Base-by-base conservation (phyloP, 2,888 invertebrate genomes). In the Sinodicranocentrus sp. region DNA sequence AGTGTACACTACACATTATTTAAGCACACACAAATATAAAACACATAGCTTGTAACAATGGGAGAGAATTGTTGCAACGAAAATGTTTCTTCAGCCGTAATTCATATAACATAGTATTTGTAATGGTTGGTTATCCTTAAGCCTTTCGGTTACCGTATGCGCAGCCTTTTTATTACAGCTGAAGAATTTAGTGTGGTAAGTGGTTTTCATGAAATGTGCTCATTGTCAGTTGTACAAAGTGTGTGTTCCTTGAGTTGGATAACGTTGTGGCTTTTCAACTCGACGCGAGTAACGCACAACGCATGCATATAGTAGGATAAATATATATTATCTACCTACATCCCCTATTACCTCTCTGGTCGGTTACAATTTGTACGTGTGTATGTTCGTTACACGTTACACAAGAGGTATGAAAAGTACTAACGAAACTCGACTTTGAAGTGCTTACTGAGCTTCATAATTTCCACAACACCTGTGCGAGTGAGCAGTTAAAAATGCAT, bases 251-350 rank as follows among this genome's bases (percentile, higher is more conserved):
- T 57, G 57, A 57, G 25, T 23, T 23, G 23, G 57, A 57, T 57
- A 57, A 52, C 21, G 21, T 52, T 17, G 52, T 57, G 57, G 57
- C 21, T 33, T 33, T 57, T 57, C 57, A 23, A 57, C 57, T 57
- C 25, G 52, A 52, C n/a, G n/a, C n/a, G 5, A 33, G 25, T 57
- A 57, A 57, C 23, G n/a, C 15, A 17, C 39, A 8, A 8, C 39
- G 13, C 13, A 8, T 13, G 39, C 39, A 39, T 39, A 8, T 39
- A 39, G n/a, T n/a, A n/a, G n/a, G n/a, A 39, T 39, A 39, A 39
- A 13, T 39, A 39, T 13, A 39, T 13, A 39, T 39, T 13, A 39
- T 39, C 6, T n/a, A n/a, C n/a, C n/a, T n/a, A n/a, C n/a, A n/a
- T n/a, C n/a, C n/a, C n/a, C n/a, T n/a, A n/a, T n/a, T n/a, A n/a